Evolutionary conservation across 2,888 invertebrate genomes (phyloP), one percentile per base, ranked within the genome.

Genomic region (Atrina japonica): DNA sequence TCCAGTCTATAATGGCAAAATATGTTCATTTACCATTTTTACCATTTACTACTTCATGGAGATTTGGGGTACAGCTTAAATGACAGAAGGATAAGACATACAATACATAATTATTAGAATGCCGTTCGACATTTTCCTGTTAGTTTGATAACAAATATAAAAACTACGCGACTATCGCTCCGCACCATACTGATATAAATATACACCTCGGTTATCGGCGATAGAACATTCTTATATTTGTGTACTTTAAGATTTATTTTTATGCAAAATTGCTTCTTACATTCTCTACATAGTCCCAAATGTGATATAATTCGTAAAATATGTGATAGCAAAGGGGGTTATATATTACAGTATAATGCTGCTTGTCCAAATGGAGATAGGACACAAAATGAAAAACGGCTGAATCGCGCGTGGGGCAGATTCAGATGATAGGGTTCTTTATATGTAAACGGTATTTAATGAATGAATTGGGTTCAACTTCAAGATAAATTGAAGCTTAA

Each of bases 291-390:
- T 63, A 55, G 59, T 45, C 63, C 45, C 66, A 72, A 72, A 72
- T 67, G 71, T 72, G 71, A 72, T 72, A 72, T 72, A 72, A 72
- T 72, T 63, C 67, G 71, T 58, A 72, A 72, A 72, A 67, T 72
- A 72, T 72, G 66, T 67, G 71, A 72, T 72, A 72, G 67, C 63
- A 49, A 67, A 72, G 49, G 56, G 63, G 63, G 58, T 35, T 30
- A 63, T 66, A 58, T 66, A 58, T 56, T 67, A 60, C 27, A 23
- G 25, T 43, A 49, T 67, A 64, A 64, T 64, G 53, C 23, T 25
- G 21, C 53, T 53, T 64, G 64, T 64, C 64, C 18, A 41, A 52
- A 53, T 64, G 27, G 25, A 52, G 68, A 68, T 68, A 68, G 41
- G 45, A n/a, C 16, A 30, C 47, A 16, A 29, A 58, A 58, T 47